Evolutionary conservation across 2,888 invertebrate species (phyloP).

Genomic region (Troides aeacus): DNA sequence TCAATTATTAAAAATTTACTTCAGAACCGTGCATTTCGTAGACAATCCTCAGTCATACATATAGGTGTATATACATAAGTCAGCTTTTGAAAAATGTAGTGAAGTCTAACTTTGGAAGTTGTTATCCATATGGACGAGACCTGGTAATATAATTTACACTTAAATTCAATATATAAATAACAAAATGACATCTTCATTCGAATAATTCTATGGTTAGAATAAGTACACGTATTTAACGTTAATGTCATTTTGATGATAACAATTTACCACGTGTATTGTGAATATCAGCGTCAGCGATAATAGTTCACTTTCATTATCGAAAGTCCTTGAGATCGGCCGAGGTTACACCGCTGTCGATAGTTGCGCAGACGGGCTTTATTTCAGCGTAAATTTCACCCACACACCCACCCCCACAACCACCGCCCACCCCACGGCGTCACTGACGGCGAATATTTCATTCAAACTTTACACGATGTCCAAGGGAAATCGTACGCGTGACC

Average conservation of each 20-base stretch:
- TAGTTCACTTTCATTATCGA: constrained; percentile 18
- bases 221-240: no score
- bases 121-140: no score
- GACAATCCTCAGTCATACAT: no score
- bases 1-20: no score
- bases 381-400: constrained; percentile 4
- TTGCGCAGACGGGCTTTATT: constrained; percentile 17
- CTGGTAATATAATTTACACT: no score
- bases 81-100: no score
- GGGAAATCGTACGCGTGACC: constrained; percentile 17
- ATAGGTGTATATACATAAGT: no score
- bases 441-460: constrained; percentile 24
- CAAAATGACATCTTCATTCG: no score
- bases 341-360: constrained; percentile 20
- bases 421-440: neutral
- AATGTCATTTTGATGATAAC: neutral
- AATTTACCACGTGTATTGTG: neutral
- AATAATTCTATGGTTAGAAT: no score
- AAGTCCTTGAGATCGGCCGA: constrained; percentile 22
- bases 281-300: neutral
- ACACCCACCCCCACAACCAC: neutral
- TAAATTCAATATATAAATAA: no score
- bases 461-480: constrained; percentile 20
- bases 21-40: no score
- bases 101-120: no score